Percentiles rank a stretch among this genome's conserved stretches.
phyloP scores from a whole-genome alignment of 2,113 vertebrate genomes.

The Pseudorasbora parva region DNA sequence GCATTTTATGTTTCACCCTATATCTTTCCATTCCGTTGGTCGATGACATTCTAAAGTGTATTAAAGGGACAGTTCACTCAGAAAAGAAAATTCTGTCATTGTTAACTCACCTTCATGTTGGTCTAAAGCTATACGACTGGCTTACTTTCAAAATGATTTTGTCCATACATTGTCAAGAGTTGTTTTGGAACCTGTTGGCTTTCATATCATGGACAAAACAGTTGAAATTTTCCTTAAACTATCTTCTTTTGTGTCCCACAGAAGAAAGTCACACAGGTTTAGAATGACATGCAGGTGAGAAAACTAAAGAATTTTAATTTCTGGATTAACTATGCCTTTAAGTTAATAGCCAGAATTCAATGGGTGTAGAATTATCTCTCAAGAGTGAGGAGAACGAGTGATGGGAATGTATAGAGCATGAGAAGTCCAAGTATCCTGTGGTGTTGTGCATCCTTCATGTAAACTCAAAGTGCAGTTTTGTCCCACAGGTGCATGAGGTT shows the following conservation, averaged over 20 bases:
- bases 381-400: neutral
- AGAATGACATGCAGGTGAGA: neutral
- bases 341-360: neutral
- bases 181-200: neutral
- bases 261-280: neutral
- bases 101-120: neutral
- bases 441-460: constrained; percentile 7
- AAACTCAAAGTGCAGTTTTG: neutral
- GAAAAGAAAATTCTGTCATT: neutral
- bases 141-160: neutral
- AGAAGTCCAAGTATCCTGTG: neutral
- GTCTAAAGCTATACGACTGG: neutral
- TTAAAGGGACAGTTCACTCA: neutral
- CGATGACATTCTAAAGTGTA: neutral
- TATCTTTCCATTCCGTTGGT: constrained; percentile 4
- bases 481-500: constrained; percentile 10
- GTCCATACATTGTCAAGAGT: neutral
- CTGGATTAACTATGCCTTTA: neutral
- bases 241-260: neutral
- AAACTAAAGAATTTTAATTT: neutral
- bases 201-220: neutral
- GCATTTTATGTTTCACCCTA: constrained; percentile 4
- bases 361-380: neutral
- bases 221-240: neutral
- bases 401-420: neutral